These are phyloP conservation scores for Zophobas morio DNA, from an alignment of 1,140 invertebrate species.

Conservation along the genomic window DNA sequence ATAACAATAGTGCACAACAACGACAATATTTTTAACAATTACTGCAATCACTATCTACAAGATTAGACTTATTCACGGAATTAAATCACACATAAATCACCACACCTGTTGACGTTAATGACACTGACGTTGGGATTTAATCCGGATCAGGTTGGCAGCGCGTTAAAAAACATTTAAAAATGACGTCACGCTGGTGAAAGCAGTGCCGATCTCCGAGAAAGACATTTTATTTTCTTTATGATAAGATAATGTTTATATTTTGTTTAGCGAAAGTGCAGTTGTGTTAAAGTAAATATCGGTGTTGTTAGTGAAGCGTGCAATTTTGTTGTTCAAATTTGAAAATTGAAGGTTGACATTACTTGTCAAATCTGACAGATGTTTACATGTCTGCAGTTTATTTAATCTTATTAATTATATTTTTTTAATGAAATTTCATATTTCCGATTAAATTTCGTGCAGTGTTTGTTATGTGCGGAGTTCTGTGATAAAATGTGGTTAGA, in stretches of 20 bases:
- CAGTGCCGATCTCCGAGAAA: conserved; percentile 42
- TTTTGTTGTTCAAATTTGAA: conserved; percentile 11
- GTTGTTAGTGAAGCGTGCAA: conserved; percentile 9
- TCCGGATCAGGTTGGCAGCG: conserved; percentile 15
- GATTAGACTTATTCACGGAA: conserved; percentile 2
- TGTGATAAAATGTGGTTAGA: conserved; percentile 16
- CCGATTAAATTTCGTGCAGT: background rate
- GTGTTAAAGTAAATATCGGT: conserved; percentile 3
- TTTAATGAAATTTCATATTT: conserved; percentile 30
- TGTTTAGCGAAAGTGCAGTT: conserved; percentile 10
- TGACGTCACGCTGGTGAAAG: conserved; percentile 53
- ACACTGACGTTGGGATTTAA: conserved; percentile 12
- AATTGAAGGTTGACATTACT: conserved; percentile 3
- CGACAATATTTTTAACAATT: background rate
- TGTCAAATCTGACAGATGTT: conserved; percentile 52
- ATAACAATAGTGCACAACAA: background rate
- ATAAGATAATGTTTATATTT: conserved; percentile 32
- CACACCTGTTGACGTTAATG: conserved; percentile 14
- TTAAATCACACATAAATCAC: conserved; percentile 20
- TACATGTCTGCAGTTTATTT: background rate
- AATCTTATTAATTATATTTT: background rate
- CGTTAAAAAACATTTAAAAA: conserved; percentile 46
- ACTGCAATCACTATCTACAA: background rate
- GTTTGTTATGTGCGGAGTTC: conserved; percentile 13
- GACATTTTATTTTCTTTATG: conserved; percentile 44